Evolutionary conservation across 53 echinoderm and acorn worm species (phyloP).

Genomic region (Henricia sp.): DNA sequence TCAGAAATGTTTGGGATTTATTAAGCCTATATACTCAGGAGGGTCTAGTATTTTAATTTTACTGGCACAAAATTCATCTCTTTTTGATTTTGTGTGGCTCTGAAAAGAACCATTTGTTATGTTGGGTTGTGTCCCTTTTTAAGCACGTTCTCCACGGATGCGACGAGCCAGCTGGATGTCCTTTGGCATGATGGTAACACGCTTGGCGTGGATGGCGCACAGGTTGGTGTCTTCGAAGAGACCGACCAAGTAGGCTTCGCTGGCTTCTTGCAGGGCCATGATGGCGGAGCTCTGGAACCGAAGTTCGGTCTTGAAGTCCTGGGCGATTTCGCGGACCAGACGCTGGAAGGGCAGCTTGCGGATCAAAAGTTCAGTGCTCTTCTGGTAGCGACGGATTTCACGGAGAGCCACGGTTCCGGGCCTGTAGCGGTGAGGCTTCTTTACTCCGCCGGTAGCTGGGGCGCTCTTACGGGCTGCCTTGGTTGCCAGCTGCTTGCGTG

Average conservation of each 20-base stretch:
- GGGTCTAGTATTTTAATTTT: too few relatives aligned
- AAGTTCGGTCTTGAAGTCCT: slow-evolving; percentile 97
- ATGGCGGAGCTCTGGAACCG: slow-evolving; percentile 95
- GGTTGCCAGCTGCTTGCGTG: slow-evolving; percentile 96
- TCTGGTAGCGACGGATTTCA: slow-evolving; percentile 80
- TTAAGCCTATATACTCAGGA: too few relatives aligned
- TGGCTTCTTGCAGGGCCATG: slow-evolving; percentile 92
- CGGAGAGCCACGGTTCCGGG: slow-evolving; percentile 86
- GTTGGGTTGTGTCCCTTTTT: too few relatives aligned
- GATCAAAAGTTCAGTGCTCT: slow-evolving; percentile 77
- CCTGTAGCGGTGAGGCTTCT: slow-evolving; percentile 99
- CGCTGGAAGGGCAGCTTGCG: slow-evolving; percentile 95
- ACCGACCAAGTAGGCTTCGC: slow-evolving; percentile 93
- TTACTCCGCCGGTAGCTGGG: slow-evolving; percentile 83
- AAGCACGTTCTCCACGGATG: slow-evolving; percentile 96
- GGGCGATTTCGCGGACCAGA: slow-evolving; percentile 95
- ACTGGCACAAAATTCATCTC: too few relatives aligned
- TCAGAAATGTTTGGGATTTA: too few relatives aligned
- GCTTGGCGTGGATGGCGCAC: slow-evolving; percentile 97
- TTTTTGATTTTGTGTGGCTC: too few relatives aligned
- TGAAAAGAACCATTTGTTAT: too few relatives aligned
- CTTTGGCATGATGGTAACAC: slow-evolving; percentile 96
- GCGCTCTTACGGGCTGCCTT: slow-evolving; percentile 97
- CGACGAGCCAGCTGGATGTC: slow-evolving; percentile 94
- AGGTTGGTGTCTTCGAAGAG: slow-evolving; percentile 94